Base-by-base conservation (phyloP, 2,888 invertebrate species). In the Allacma fusca region DNA sequence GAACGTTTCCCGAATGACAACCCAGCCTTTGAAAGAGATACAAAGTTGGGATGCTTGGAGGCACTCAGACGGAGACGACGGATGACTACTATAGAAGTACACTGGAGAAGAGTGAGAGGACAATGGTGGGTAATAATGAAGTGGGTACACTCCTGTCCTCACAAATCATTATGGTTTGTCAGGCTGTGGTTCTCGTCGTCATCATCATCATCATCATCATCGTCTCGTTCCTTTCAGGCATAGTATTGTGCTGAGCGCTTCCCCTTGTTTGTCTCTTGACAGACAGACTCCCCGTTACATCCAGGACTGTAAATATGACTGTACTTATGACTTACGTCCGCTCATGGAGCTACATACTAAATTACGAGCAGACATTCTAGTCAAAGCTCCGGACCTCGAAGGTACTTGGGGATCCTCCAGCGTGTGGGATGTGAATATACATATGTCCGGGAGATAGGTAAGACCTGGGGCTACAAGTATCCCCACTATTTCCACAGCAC, bases 51-150 rank as follows among this genome's bases (percentile, higher is more conserved):
- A 65, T 65, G 24, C 28, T 65, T 65, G 12, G 1, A 26, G 65
- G 19, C 2, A 29, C 65, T 65, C 28, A 26, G 65, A 65, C 65
- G 24, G 65, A 23, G 62, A 62, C 62, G 23, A 62, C 5, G 62
- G 23, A 21, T 16, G n/a, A 9, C 24, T 23, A 62, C 62, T 2
- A 23, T 62, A 26, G 62, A 23, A 9, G 26, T 50, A 50, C 12
- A 62, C 9, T 13, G 13, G 65, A 28, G 28, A 28, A 65, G 65
- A 65, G 28, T 19, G 26, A 65, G 29, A 65, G 65, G 65, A 71
- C 71, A 71, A 74, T 74, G 74, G 74, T 1, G 57, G 65, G 59
- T 74, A 64, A 64, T 74, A 74, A 74, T 74, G 74, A 73, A 74
- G 74, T 75, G 75, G 50, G 57, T 69, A 68, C 59, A 68, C 59